Conservation (phyloP, 2,113 vertebrate species). For the Aptenodytes forsteri region DNA sequence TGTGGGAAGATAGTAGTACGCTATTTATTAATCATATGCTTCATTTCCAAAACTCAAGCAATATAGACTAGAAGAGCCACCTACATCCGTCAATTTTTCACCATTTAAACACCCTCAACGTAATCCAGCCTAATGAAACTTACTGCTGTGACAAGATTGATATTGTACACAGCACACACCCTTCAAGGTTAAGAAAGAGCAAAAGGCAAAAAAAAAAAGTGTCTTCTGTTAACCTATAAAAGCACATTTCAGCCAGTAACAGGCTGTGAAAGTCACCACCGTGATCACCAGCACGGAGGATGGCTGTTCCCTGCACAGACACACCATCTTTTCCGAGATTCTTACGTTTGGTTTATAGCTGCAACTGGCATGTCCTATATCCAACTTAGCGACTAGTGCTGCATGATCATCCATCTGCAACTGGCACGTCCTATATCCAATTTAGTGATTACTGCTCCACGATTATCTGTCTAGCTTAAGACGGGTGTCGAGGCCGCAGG, state of each 20-base stretch:
- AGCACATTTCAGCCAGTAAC: background rate
- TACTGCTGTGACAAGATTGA: background rate
- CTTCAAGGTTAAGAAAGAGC: background rate
- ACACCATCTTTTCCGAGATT: background rate
- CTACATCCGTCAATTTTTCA: background rate
- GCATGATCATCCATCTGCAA: background rate
- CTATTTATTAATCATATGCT: background rate
- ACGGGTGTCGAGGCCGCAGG: background rate
- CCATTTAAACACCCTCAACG: background rate
- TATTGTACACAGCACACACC: background rate
- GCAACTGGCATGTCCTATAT: background rate
- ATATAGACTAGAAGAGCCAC: background rate
- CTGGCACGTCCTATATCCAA: background rate
- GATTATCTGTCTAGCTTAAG: background rate
- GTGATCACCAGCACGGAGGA: background rate
- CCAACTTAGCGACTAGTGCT: background rate
- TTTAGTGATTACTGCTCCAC: background rate
- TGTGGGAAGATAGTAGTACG: background rate
- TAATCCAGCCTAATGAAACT: background rate
- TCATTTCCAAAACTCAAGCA: background rate
- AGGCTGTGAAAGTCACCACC: background rate
- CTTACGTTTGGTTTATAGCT: background rate
- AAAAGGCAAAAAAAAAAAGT: background rate
- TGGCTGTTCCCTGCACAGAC: background rate
- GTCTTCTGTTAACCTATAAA: background rate